Conservation (phyloP, 2,888 invertebrate species). For the Heteromurus nitidus region DNA sequence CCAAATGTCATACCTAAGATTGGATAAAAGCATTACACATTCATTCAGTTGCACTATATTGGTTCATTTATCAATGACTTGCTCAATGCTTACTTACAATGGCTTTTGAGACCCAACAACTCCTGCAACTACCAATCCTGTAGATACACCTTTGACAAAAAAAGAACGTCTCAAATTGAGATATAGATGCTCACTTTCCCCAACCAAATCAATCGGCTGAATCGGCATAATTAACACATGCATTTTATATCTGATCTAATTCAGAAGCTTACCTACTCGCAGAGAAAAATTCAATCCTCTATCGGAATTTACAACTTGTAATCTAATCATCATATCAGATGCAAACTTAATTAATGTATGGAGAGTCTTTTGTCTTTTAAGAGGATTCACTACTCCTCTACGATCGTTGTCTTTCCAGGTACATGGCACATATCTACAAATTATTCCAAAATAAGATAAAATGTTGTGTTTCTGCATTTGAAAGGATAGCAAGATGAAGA, state of each 20-base stretch:
- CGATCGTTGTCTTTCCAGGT: conserved; percentile 37
- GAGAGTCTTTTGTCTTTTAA: conserved; percentile 75
- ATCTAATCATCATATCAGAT: conserved; percentile 82
- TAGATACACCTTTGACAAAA: background rate
- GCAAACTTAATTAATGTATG: conserved; percentile 83
- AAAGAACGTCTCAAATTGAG: background rate
- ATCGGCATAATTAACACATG: too few species aligned
- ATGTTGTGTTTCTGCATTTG: background rate
- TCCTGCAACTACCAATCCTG: conserved; percentile 85
- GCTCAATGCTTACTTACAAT: conserved; percentile 75
- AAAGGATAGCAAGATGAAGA: background rate
- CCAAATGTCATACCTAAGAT: conserved; percentile 93
- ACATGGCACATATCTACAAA: conserved; percentile 32
- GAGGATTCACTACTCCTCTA: conserved; percentile 29
- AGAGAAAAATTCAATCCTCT: conserved; percentile 81
- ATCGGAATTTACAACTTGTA: conserved; percentile 80
- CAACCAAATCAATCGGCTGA: too few species aligned
- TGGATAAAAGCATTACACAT: background rate
- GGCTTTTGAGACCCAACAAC: conserved; percentile 96
- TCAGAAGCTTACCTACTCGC: conserved; percentile 81
- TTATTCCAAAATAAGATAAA: background rate
- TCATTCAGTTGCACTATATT: background rate
- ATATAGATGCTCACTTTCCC: conserved; percentile 80
- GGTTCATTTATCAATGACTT: background rate
- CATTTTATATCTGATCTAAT: too few species aligned